A percentile compares a stretch with the other conserved stretches of the same genome.
phyloP scores from a whole-genome alignment of 2,113 vertebrate genomes.

The Nanorana parkeri region DNA sequence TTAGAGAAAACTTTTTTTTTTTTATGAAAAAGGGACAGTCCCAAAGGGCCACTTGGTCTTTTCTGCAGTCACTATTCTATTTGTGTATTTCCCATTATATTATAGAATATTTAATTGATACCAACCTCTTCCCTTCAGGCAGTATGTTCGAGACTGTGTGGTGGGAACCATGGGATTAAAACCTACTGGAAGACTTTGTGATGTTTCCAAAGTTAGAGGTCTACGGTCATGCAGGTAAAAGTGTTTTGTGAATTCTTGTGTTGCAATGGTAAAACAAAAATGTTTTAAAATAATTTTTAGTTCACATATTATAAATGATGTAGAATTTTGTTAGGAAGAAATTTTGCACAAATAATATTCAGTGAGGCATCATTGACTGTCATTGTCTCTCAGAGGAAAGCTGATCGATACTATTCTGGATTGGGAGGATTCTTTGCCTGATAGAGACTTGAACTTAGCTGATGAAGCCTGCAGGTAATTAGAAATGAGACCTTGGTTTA shows the following conservation, averaged over 20 bases:
- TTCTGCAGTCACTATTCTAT: no score
- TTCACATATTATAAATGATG: no score
- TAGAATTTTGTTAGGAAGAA: no score
- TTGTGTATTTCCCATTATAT: no score
- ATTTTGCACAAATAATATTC: no score
- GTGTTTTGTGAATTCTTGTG: no score
- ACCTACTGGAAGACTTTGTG: slow-evolving; percentile 87
- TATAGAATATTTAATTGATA: no score
- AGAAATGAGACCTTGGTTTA: not conserved
- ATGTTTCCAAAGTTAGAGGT: slow-evolving; percentile 87
- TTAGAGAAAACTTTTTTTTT: no score
- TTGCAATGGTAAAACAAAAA: no score
- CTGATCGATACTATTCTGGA: slow-evolving; percentile 93
- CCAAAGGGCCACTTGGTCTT: no score
- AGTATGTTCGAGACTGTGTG: slow-evolving; percentile 88
- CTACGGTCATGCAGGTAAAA: slow-evolving; percentile 90
- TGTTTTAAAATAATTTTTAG: not conserved
- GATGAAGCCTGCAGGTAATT: slow-evolving; percentile 90
- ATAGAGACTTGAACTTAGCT: slow-evolving; percentile 86
- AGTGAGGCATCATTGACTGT: no score
- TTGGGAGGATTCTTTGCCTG: slow-evolving; percentile 94
- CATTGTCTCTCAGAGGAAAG: slow-evolving; percentile 78
- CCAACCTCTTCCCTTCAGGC: slow-evolving; percentile 70
- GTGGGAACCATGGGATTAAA: slow-evolving; percentile 97
- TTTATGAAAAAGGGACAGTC: no score